phyloP scores from a whole-genome alignment of 2,888 invertebrate genomes.

The Himalopsyche japonica region DNA sequence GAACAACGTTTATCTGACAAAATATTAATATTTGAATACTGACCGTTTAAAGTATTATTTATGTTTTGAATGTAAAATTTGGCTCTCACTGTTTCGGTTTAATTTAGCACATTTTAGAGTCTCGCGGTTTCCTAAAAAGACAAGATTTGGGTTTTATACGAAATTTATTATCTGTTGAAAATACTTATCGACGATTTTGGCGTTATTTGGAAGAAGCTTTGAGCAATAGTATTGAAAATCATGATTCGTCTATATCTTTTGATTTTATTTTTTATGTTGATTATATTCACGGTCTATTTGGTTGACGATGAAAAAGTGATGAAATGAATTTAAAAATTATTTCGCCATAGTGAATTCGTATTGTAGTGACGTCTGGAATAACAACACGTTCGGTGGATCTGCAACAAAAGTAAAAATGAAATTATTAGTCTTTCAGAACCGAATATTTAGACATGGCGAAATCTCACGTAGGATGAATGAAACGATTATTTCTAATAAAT shows the following conservation, averaged over 20 bases:
- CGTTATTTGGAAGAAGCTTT: neutral
- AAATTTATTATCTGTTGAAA: neutral
- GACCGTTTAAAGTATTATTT: neutral
- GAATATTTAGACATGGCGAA: too few species aligned
- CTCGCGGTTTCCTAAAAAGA: neutral
- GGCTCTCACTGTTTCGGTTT: neutral
- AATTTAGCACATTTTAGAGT: neutral
- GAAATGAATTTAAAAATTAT: neutral
- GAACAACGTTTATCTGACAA: neutral
- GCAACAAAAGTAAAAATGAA: neutral
- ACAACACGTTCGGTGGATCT: neutral
- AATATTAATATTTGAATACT: neutral
- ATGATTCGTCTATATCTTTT: neutral
- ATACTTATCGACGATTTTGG: neutral
- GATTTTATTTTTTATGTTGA: neutral
- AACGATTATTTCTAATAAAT: neutral
- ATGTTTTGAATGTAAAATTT: neutral
- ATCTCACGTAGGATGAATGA: too few species aligned
- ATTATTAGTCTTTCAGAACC: neutral
- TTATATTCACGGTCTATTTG: neutral
- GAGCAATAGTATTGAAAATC: neutral
- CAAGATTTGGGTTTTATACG: neutral
- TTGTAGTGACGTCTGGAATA: neutral
- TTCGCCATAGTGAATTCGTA: neutral
- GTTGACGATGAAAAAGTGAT: neutral